Conservation (phyloP, 2,113 vertebrate genomes). For the Nerophis ophidion region DNA sequence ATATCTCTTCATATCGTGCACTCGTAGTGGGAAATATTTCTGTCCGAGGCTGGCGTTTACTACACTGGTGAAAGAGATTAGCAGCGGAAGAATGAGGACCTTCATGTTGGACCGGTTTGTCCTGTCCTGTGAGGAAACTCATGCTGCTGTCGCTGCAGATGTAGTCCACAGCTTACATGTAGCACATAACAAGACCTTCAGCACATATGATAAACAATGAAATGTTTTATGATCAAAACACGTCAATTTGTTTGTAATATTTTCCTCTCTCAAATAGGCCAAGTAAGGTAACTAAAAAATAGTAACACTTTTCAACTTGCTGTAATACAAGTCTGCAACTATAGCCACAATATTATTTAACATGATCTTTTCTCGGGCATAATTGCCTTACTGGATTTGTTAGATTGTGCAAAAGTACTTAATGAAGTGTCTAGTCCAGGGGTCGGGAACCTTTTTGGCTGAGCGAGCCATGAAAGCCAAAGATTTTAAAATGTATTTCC, state of each 20-base stretch:
- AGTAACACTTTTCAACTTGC: no score
- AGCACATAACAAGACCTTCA: no score
- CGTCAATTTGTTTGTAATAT: no score
- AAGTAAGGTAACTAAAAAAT: no score
- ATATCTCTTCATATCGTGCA: no score
- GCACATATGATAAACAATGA: no score
- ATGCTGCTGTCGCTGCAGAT: not conserved
- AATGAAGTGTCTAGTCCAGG: not conserved
- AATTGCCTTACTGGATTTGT: not conserved
- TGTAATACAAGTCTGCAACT: no score
- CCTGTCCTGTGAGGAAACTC: slow-evolving; percentile 20
- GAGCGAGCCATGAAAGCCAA: no score
- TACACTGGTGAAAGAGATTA: not conserved
- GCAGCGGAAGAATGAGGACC: slow-evolving; percentile 23
- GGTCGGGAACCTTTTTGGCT: no score
- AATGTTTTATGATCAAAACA: no score
- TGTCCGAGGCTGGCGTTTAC: not conserved
- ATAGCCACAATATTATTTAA: not conserved
- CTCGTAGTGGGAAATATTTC: not conserved
- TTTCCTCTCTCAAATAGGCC: no score
- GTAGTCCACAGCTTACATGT: not conserved
- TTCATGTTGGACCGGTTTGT: slow-evolving; percentile 42
- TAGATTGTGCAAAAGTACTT: not conserved
- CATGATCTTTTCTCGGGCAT: not conserved
- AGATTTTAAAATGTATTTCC: no score